These are phyloP conservation scores for Hippocampus guttulatus DNA, from an alignment of 2,113 vertebrate genomes.

Conservation along the genomic window DNA sequence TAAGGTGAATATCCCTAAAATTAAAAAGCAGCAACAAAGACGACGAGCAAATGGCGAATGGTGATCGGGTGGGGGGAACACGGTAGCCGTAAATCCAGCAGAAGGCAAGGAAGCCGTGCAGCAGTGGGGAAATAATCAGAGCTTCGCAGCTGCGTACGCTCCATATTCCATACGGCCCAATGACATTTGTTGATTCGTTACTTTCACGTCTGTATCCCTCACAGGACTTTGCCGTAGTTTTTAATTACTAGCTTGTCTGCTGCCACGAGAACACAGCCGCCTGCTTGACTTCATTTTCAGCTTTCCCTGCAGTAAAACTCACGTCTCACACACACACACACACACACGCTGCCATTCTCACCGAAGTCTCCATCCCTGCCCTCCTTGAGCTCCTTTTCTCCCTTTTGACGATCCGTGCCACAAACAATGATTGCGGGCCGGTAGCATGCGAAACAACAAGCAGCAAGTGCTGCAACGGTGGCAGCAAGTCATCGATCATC, in stretches of 20 bases:
- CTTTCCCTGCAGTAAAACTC: constrained; percentile 22
- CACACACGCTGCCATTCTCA: constrained; percentile 23
- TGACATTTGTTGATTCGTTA: constrained; percentile 31
- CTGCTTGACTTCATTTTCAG: constrained; percentile 18
- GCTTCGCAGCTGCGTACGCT: constrained; percentile 3
- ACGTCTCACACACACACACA: background rate
- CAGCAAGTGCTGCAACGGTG: constrained; percentile 21
- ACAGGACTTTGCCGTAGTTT: constrained; percentile 44
- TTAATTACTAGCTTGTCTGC: constrained; percentile 48
- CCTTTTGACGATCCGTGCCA: constrained; percentile 8
- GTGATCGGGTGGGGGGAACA: background rate
- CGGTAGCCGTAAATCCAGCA: constrained; percentile 19
- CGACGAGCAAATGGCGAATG: background rate
- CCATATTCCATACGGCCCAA: constrained; percentile 27
- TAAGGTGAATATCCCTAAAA: too few species aligned
- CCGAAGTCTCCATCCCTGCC: constrained; percentile 14
- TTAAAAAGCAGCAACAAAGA: background rate
- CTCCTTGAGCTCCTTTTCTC: constrained; percentile 21
- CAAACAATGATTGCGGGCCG: constrained; percentile 41
- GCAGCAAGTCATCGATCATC: constrained; percentile 22
- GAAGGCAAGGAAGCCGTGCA: constrained; percentile 20
- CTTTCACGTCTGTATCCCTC: constrained; percentile 15
- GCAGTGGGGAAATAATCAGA: constrained; percentile 25
- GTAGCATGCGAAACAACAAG: constrained; percentile 49
- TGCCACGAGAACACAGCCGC: constrained; percentile 27